A percentile compares a stretch with the other conserved stretches of the same genome.
These are phyloP conservation scores for Chaetodon trifasciatus DNA, from an alignment of 2,797 vertebrate genomes.

Conservation along the genomic window DNA sequence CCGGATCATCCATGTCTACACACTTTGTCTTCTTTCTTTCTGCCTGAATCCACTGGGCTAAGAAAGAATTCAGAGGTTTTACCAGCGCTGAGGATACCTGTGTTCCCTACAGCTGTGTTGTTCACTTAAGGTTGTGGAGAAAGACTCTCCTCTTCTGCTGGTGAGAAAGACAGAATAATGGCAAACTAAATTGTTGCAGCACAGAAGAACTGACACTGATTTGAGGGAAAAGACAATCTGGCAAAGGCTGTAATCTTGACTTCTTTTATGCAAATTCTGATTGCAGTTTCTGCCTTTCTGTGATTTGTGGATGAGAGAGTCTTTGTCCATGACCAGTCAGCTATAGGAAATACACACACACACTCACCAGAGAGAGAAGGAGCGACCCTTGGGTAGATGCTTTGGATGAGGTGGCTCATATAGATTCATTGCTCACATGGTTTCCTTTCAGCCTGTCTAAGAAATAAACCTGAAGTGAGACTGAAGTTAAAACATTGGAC, in stretches of 20 bases:
- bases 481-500: slow-evolving; percentile 31
- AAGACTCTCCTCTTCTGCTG: slow-evolving; percentile 57
- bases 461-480: slow-evolving; percentile 26
- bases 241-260: slow-evolving; percentile 28
- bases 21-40: slow-evolving; percentile 79
- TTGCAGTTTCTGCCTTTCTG: slow-evolving; percentile 65
- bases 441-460: slow-evolving; percentile 58
- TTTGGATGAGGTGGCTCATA: slow-evolving; percentile 48
- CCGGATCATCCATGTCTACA: slow-evolving; percentile 68
- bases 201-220: slow-evolving; percentile 35
- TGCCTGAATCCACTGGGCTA: slow-evolving; percentile 63
- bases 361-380: slow-evolving; percentile 55
- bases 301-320: slow-evolving; percentile 58
- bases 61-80: slow-evolving; percentile 85
- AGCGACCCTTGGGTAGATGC: slow-evolving; percentile 56
- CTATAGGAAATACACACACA: slow-evolving; percentile 71
- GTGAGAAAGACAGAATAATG: slow-evolving; percentile 57
- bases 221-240: slow-evolving; percentile 2
- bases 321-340: slow-evolving; percentile 69
- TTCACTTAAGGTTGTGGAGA: slow-evolving; percentile 45
- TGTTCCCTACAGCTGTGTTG: slow-evolving; percentile 76
- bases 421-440: slow-evolving; percentile 12
- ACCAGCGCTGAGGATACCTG: slow-evolving; percentile 69
- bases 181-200: slow-evolving; percentile 24
- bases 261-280: slow-evolving; percentile 52